phyloP scores from a whole-genome alignment of 2,888 invertebrate genomes.

The Oscheius sp. region DNA sequence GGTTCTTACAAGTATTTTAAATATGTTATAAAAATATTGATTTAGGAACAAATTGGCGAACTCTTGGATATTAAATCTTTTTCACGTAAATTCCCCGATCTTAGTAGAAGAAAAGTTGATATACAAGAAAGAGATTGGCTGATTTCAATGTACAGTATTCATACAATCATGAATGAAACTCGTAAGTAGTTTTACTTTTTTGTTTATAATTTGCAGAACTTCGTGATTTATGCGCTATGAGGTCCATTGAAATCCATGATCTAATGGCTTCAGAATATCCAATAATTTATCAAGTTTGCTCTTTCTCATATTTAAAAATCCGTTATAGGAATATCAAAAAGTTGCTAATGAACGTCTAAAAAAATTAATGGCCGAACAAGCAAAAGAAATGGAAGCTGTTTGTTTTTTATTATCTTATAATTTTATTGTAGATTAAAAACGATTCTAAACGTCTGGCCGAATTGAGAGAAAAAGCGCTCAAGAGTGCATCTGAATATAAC shows the following conservation, averaged over 20 bases:
- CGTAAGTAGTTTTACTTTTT: constrained; percentile 33
- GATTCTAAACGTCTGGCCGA: constrained; percentile 74
- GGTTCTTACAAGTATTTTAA: constrained; percentile 60
- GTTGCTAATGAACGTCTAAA: constrained; percentile 69
- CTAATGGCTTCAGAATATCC: constrained; percentile 94
- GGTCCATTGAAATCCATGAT: constrained; percentile 82
- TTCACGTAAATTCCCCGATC: constrained; percentile 80
- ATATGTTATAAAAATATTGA: constrained; percentile 1
- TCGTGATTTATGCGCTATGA: constrained; percentile 64
- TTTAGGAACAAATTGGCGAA: constrained; percentile 91
- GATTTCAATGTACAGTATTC: constrained; percentile 76
- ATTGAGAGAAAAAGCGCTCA: constrained; percentile 83
- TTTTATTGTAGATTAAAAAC: constrained; percentile 50
- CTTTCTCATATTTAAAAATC: background rate
- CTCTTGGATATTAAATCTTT: constrained; percentile 94
- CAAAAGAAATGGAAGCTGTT: constrained; percentile 72
- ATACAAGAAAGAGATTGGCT: constrained; percentile 90
- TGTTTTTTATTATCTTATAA: constrained; percentile 33
- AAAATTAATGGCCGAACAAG: constrained; percentile 71
- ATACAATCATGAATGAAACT: constrained; percentile 61
- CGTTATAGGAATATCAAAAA: constrained; percentile 48
- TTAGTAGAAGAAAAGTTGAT: constrained; percentile 74
- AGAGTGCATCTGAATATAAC: constrained; percentile 79
- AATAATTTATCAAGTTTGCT: constrained; percentile 85
- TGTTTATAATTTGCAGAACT: constrained; percentile 45